These are phyloP conservation scores for Cephalopholis sonnerati DNA, from an alignment of 2,113 vertebrate genomes.

Conservation along the genomic window DNA sequence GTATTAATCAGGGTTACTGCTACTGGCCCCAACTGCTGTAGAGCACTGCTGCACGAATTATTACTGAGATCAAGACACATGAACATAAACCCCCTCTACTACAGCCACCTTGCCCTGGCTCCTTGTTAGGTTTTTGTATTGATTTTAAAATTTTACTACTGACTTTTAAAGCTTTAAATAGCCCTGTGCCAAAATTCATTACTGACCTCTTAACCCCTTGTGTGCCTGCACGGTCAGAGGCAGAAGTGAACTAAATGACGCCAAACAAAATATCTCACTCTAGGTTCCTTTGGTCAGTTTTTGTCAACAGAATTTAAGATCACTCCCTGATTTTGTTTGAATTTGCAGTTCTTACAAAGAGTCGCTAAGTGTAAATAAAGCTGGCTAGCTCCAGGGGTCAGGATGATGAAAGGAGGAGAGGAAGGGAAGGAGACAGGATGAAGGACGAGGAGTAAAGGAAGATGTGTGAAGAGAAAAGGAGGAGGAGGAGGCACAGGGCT, in stretches of 20 bases:
- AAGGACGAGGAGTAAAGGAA: slow-evolving; percentile 12
- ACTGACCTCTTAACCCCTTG: slow-evolving; percentile 44
- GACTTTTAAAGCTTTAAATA: slow-evolving; percentile 68
- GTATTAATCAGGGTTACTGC: slow-evolving; percentile 18
- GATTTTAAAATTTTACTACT: slow-evolving; percentile 59
- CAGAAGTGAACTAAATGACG: not conserved
- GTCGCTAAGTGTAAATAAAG: slow-evolving; percentile 4
- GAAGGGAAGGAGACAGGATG: not conserved
- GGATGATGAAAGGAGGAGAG: not conserved
- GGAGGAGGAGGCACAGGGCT: slow-evolving; percentile 5
- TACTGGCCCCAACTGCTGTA: slow-evolving; percentile 21
- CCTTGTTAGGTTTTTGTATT: slow-evolving; percentile 42
- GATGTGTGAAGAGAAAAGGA: slow-evolving; percentile 38
- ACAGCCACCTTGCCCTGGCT: slow-evolving; percentile 29
- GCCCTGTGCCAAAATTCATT: slow-evolving; percentile 47
- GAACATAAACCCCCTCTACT: slow-evolving; percentile 49
- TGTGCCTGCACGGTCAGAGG: not conserved
- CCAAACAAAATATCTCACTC: not conserved
- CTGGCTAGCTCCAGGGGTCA: slow-evolving; percentile 4
- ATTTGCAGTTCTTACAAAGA: slow-evolving; percentile 10
- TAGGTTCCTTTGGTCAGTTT: not conserved
- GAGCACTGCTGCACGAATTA: slow-evolving; percentile 45
- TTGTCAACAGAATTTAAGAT: not conserved
- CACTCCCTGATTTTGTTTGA: not conserved
- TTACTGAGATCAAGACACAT: slow-evolving; percentile 46